phyloP scores from a whole-genome alignment of 2,113 vertebrate genomes.

The Microtus pennsylvanicus region DNA sequence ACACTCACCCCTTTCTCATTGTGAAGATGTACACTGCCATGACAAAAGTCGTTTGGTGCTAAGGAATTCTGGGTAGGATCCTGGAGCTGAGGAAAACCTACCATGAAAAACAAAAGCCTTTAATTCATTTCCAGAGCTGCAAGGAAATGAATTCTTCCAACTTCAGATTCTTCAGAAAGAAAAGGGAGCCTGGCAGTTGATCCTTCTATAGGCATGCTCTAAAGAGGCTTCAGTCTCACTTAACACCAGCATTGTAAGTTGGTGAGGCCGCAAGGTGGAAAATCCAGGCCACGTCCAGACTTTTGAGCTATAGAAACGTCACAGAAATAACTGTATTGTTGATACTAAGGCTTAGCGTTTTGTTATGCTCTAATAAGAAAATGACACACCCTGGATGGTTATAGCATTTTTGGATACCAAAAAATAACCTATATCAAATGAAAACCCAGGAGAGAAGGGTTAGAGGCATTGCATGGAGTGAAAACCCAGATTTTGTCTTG shows the following conservation, averaged over 20 bases:
- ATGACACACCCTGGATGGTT: background rate
- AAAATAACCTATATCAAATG: background rate
- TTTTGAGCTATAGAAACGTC: background rate
- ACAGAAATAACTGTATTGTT: conserved; percentile 1
- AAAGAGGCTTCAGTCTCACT: background rate
- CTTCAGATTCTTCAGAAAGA: background rate
- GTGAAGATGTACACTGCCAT: background rate
- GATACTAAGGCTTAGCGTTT: conserved; percentile 10
- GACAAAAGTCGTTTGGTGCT: background rate
- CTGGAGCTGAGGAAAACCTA: background rate
- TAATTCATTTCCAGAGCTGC: background rate
- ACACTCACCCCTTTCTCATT: background rate
- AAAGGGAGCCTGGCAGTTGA: background rate
- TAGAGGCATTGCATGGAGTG: conserved; percentile 8
- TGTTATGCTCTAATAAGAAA: background rate
- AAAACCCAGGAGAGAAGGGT: background rate
- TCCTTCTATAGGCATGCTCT: background rate
- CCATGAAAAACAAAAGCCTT: background rate
- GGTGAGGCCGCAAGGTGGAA: background rate
- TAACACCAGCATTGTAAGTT: background rate
- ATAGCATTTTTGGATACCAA: background rate
- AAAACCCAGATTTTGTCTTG: conserved; percentile 18
- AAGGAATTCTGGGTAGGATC: background rate
- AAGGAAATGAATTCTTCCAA: conserved; percentile 18
- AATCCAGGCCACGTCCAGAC: background rate